phyloP scores from a whole-genome alignment of 2,888 invertebrate species.

The Platycheirus rosarum region DNA sequence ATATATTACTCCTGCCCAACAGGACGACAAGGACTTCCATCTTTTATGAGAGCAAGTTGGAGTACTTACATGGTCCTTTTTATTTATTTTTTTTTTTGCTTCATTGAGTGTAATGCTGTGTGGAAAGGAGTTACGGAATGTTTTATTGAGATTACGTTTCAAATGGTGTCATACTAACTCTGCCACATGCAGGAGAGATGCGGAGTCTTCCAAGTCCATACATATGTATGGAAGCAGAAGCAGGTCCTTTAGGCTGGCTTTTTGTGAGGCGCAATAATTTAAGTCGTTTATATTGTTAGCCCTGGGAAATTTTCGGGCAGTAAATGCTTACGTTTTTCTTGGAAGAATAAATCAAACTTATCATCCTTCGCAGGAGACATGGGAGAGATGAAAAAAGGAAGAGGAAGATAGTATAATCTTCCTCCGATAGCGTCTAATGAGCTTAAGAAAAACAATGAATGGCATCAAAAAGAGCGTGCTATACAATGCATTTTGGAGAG shows the following conservation, averaged over 20 bases:
- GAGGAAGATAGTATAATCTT: not conserved
- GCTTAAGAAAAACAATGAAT: no score
- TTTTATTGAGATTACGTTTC: conserved; percentile 63
- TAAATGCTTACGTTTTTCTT: not conserved
- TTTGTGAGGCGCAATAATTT: conserved; percentile 1
- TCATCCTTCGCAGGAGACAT: not conserved
- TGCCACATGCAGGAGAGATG: conserved; percentile 11
- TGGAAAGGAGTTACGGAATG: conserved; percentile 61
- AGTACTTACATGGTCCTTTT: conserved; percentile 27
- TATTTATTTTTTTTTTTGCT: conserved; percentile 15
- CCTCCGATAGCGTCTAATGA: conserved; percentile 8
- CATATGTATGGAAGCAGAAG: not conserved
- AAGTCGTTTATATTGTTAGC: not conserved
- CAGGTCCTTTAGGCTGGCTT: not conserved
- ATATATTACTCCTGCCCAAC: conserved; percentile 9
- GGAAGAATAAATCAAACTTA: conserved; percentile 4
- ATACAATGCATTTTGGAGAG: no score
- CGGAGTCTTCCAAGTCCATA: not conserved
- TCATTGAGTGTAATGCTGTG: conserved; percentile 42
- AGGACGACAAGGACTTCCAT: conserved; percentile 40
- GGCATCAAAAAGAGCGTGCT: no score
- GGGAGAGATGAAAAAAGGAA: not conserved
- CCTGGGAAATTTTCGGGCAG: not conserved
- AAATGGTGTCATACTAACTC: conserved; percentile 23
- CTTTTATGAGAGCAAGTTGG: conserved; percentile 18